Evolutionary conservation across 2,797 vertebrate species (phyloP), one percentile per base, ranked within the genome.

Genomic region (Gymnothorax reevesii): DNA sequence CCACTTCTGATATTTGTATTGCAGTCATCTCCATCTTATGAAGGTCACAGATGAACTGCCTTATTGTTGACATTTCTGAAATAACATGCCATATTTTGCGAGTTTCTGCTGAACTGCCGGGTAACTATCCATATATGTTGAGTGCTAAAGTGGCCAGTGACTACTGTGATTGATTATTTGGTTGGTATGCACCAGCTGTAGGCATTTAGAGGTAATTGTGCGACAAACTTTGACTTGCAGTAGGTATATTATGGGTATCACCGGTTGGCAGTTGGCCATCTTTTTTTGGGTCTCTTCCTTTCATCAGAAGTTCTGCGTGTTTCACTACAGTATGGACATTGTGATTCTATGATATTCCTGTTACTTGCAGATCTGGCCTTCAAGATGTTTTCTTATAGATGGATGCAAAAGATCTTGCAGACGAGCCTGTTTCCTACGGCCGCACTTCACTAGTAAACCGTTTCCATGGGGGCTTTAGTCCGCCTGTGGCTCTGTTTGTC

Each of bases 131-230:
- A 73, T 87, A 89, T 91, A 87, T 86, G 2, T n/a, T 89, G 90
- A 91, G 7, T 85, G 88, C 87, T 85, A 90, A 75, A 83, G 90
- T 94, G 93, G 92, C 91, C 90, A 94, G 91, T 88, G 88, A 93
- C 90, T 90, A 89, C 87, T 88, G 91, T 94, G 93, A 96, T 95
- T 94, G 95, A 95, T 95, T 90, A 93, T 0, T 83, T 62, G 88
- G 87, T 93, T 90, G 91, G 87, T 90, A 91, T n/a, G 87, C 73
- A 57, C 83, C 57, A 90, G 83, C 86, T 80, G 89, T 89, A 80
- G 87, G 27, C 91, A 92, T 93, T 91, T 93, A 89, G 90, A 91
- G 89, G 89, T 92, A 94, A 93, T 93, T 92, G 91, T 92, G 92
- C 88, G 83, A 90, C 86, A 93, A 92, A 92, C 86, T 91, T 87